Evolutionary conservation across 2,888 invertebrate genomes (phyloP), one percentile per base, ranked within the genome.

Genomic region (Anagyrus pseudococci): DNA sequence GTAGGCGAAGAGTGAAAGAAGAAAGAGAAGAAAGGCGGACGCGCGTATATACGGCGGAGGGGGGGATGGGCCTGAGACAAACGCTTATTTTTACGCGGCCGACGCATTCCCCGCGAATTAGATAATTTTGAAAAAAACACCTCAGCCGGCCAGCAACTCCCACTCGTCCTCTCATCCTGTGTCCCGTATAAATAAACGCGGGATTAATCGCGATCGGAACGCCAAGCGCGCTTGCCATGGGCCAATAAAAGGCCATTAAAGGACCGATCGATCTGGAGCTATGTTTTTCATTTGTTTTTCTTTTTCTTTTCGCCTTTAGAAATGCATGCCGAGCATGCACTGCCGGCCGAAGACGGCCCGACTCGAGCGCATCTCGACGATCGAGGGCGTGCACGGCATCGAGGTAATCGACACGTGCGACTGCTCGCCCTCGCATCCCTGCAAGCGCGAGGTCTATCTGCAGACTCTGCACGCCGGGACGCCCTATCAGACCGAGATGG

Each of bases 401-500:
- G 77, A 77, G 58, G 75, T 78, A 2, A 73, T 80, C 23, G 80
- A 81, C 52, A 75, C 72, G 2, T 82, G 82, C 62, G 78, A 76
- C 37, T 82, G 82, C 52, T 73, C 76, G 37, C 61, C 71, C 2
- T 71, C 71, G 13, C 72, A 77, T 1, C 68, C 72, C 23, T 82
- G 82, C 62, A 74, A 71, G 56, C 72, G 81, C 40, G 77, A 76
- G 50, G 71, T 76, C 1, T 77, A 78, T 55, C 72, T 72, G 33
- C 75, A 78, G 69, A 68, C 76, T 15, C 69, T 82, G 2, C 77
- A 81, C 65, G 75, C 74, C 15, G 82, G 80, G 29, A 82, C 82
- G 2, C 81, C 82, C 2, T 77, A 78, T 68, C 80, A 82, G 64
- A 73, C 76, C 4, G 72, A 75, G 52, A 68, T 82, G 19, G 81